These are phyloP conservation scores for Crotalus helleri DNA, from an alignment of 2,113 vertebrate species.

Conservation along the genomic window DNA sequence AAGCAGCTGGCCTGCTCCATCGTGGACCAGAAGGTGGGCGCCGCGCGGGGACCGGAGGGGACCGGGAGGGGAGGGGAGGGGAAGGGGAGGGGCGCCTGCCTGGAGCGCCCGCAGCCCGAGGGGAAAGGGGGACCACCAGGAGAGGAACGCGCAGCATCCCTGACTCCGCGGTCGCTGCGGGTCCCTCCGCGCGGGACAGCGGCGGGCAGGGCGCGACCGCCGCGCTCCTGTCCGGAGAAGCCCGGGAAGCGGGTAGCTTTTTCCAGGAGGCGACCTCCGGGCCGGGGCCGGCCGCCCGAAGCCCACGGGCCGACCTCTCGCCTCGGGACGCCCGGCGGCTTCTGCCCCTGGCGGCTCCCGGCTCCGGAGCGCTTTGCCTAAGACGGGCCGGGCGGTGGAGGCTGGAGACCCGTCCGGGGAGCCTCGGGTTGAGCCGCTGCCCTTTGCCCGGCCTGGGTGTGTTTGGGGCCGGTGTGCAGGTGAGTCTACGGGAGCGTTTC, in stretches of 20 bases:
- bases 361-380: not conserved
- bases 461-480: not conserved
- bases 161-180: not conserved
- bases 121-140: not conserved
- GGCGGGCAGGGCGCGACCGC: no score
- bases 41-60: not conserved
- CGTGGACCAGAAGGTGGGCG: conserved; percentile 84
- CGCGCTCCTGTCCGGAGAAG: not conserved
- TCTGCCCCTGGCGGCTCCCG: not conserved
- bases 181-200: no score
- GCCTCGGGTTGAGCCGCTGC: not conserved
- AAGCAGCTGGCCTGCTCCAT: conserved; percentile 90
- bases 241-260: no score
- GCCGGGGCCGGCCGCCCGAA: no score
- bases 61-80: no score
- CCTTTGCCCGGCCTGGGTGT: not conserved
- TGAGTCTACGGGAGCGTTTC: not conserved
- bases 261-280: no score
- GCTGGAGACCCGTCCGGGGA: not conserved
- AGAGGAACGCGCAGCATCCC: not conserved
- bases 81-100: not conserved
- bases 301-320: not conserved
- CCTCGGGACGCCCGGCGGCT: no score
- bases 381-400: no score
- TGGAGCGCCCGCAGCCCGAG: not conserved